Evolutionary conservation across 2,797 vertebrate species (phyloP).

Genomic region (Poecilia gillii): DNA sequence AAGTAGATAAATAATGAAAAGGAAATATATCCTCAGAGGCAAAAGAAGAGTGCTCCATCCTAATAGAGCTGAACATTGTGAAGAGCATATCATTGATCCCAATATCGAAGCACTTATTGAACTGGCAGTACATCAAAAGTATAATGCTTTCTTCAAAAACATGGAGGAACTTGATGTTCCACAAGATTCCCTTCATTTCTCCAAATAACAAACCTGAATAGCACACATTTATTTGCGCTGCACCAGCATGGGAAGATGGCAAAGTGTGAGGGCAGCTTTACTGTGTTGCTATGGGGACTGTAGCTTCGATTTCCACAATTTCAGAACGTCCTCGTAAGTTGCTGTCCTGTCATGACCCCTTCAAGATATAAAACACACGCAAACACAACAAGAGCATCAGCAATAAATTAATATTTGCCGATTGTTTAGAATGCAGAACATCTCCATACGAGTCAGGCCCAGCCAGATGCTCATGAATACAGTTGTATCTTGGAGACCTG

Average conservation of each 20-base stretch:
- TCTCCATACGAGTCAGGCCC: constrained; percentile 62
- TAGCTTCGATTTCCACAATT: not conserved
- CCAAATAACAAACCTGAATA: not conserved
- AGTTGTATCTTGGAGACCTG: constrained; percentile 61
- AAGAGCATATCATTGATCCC: not conserved
- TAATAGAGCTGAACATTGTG: not conserved
- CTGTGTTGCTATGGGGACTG: not conserved
- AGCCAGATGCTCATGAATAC: constrained; percentile 83
- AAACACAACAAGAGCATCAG: constrained; percentile 32
- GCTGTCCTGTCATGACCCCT: not conserved
- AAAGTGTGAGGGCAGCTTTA: not conserved
- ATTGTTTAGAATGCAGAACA: constrained; percentile 62
- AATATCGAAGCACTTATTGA: not conserved
- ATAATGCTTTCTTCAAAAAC: not conserved
- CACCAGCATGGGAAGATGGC: not conserved
- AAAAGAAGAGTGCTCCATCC: not conserved
- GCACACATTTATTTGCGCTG: not conserved
- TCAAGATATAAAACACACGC: not conserved
- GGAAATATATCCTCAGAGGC: not conserved
- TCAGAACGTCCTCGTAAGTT: constrained; percentile 3
- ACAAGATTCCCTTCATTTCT: not conserved
- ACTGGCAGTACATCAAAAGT: not conserved
- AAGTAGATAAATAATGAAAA: not conserved
- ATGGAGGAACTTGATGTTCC: not conserved
- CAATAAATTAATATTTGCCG: constrained; percentile 46